phyloP scores from a whole-genome alignment of 2,797 vertebrate species.

The Hypotaenidia philippensis region DNA sequence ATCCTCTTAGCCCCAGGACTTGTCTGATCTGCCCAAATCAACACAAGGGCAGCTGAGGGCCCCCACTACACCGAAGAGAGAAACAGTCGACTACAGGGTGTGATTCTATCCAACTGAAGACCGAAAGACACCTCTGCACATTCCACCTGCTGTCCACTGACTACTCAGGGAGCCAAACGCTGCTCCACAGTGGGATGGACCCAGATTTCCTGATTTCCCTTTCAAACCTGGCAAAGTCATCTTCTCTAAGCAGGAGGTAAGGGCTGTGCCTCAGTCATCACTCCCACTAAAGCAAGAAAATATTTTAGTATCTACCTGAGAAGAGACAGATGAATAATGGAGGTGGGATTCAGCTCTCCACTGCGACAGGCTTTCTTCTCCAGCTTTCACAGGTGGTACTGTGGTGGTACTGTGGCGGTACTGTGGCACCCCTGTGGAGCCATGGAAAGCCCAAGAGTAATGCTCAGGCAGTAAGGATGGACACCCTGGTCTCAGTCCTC shows the following conservation, averaged over 20 bases:
- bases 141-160: background rate
- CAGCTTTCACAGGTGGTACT: background rate
- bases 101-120: background rate
- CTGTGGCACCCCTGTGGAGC: background rate
- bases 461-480: background rate
- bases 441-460: background rate
- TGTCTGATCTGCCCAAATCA: rapidly evolving
- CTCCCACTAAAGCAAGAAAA: background rate
- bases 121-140: background rate
- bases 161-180: background rate
- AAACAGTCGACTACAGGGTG: background rate
- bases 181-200: background rate
- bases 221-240: background rate
- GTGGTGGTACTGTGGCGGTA: background rate
- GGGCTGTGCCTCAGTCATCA: background rate
- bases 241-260: background rate
- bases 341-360: background rate
- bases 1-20: background rate
- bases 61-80: background rate
- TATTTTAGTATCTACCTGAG: background rate
- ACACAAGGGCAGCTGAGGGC: background rate
- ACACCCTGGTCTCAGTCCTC: background rate
- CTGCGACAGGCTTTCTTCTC: background rate
- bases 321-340: background rate
- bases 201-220: background rate